These are phyloP conservation scores for Babyrousa celebensis DNA, from an alignment of 2,797 vertebrate species.

Conservation along the genomic window DNA sequence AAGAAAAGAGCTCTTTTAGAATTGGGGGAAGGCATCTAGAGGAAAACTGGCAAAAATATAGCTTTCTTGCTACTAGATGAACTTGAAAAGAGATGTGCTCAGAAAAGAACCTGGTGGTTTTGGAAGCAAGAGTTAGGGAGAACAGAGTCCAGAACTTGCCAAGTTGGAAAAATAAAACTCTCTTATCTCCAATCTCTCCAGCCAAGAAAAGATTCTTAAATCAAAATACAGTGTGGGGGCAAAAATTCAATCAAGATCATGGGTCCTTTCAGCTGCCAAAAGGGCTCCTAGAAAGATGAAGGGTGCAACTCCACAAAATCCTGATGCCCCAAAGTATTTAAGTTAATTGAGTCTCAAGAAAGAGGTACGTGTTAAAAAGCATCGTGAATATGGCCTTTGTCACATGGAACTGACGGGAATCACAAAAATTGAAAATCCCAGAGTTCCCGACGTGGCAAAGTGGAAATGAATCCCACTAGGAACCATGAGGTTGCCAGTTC, in stretches of 20 bases:
- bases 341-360: background rate
- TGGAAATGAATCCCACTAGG: too few species aligned
- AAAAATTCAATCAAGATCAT: background rate
- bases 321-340: background rate
- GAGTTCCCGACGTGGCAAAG: too few species aligned
- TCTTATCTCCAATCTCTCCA: background rate
- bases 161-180: background rate
- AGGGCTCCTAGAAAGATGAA: background rate
- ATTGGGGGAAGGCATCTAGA: background rate
- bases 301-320: background rate
- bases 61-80: background rate
- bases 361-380: background rate
- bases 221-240: background rate
- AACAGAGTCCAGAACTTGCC: background rate
- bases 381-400: background rate
- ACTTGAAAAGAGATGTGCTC: background rate
- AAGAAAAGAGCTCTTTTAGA: background rate
- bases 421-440: background rate
- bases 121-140: background rate
- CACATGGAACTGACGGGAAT: background rate
- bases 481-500: too few species aligned
- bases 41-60: background rate
- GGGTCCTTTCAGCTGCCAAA: background rate
- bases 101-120: background rate
- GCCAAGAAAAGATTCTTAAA: background rate